phyloP scores from a whole-genome alignment of 2,888 invertebrate genomes.

The Apodemia hepburni region DNA sequence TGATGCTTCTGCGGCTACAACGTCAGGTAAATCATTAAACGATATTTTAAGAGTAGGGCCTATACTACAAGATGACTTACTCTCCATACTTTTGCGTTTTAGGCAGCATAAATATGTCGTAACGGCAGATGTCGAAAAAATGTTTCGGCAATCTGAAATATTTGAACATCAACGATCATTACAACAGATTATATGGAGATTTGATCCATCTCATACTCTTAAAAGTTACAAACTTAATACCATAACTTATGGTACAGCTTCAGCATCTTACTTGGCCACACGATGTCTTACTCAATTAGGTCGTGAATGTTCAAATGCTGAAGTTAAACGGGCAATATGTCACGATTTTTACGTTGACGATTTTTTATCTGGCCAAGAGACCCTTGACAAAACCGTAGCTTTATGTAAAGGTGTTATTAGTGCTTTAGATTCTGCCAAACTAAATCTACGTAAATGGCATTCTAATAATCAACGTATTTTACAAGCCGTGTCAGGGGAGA shows the following conservation, averaged over 20 bases:
- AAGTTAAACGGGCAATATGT: not conserved
- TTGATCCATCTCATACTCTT: slow-evolving; percentile 1
- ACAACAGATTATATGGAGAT: slow-evolving; percentile 12
- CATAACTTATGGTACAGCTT: slow-evolving; percentile 2
- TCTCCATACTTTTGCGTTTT: slow-evolving; percentile 30
- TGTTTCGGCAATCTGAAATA: slow-evolving; percentile 23
- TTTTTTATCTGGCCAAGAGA: not conserved
- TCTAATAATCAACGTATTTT: slow-evolving; percentile 13
- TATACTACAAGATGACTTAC: slow-evolving; percentile 30
- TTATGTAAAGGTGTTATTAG: slow-evolving; percentile 6
- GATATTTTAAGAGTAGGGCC: slow-evolving; percentile 30
- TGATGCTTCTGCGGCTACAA: slow-evolving; percentile 27
- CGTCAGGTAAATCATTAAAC: slow-evolving; percentile 30
- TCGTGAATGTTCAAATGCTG: not conserved
- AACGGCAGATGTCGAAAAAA: slow-evolving; percentile 30
- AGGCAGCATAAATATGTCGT: slow-evolving; percentile 29
- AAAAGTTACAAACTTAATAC: slow-evolving; percentile 8
- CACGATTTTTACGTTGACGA: slow-evolving; percentile 12
- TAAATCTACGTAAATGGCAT: slow-evolving; percentile 17
- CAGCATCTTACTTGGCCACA: not conserved
- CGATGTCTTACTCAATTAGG: slow-evolving; percentile 3
- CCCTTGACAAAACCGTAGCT: not conserved
- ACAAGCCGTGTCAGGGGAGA: not conserved
- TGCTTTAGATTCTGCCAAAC: slow-evolving; percentile 11
- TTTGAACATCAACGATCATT: not conserved